phyloP scores from a whole-genome alignment of 1,140 invertebrate genomes.

The Paraescarpia echinospica region DNA sequence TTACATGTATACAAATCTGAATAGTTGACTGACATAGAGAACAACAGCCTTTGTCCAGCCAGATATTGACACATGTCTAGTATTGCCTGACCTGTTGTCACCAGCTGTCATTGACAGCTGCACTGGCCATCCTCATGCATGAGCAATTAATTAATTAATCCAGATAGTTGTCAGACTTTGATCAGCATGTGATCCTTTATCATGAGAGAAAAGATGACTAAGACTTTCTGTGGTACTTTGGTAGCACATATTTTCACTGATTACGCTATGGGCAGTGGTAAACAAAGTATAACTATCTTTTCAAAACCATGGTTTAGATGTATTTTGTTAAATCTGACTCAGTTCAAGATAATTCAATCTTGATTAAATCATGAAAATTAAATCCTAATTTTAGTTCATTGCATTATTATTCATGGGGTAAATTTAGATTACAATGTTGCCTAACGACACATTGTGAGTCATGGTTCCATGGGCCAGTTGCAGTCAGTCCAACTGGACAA shows the following conservation, averaged over 20 bases:
- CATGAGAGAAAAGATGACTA: background rate
- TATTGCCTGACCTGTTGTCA: background rate
- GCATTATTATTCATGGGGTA: too few relatives aligned
- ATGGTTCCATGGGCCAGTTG: too few relatives aligned
- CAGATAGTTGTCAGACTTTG: background rate
- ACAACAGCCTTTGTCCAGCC: background rate
- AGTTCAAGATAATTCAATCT: too few relatives aligned
- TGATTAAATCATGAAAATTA: too few relatives aligned
- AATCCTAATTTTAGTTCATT: too few relatives aligned
- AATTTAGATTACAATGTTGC: too few relatives aligned
- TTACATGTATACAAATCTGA: background rate
- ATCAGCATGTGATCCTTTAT: background rate
- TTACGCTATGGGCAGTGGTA: too few relatives aligned
- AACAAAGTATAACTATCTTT: too few relatives aligned
- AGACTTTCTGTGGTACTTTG: background rate
- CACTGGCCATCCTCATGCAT: background rate
- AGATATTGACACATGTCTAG: background rate
- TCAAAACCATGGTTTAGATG: too few relatives aligned
- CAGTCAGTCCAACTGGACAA: too few relatives aligned
- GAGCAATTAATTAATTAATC: background rate
- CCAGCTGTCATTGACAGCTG: background rate
- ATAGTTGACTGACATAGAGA: background rate
- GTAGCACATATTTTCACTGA: background rate
- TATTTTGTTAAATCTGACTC: too few relatives aligned
- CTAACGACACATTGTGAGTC: too few relatives aligned